A percentile compares a stretch with the other conserved stretches of the same genome.
These are phyloP conservation scores for Oreotrochilus melanogaster DNA, from an alignment of 2,113 vertebrate species.

Conservation along the genomic window DNA sequence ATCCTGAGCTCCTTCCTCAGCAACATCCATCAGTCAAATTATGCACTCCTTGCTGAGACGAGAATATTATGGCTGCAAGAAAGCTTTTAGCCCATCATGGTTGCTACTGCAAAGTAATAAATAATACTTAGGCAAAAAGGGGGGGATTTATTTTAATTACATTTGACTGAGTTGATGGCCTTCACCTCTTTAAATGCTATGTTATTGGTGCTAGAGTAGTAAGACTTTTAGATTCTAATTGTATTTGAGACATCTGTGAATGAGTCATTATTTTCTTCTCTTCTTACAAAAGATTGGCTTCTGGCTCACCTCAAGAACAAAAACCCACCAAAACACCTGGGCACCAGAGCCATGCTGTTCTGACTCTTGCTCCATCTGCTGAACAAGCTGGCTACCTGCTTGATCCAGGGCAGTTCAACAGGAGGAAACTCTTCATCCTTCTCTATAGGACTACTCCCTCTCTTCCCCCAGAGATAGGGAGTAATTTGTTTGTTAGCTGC, in stretches of 20 bases:
- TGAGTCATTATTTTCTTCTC: neutral
- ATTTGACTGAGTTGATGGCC: slow-evolving; percentile 8
- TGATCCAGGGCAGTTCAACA: neutral
- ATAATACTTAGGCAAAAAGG: neutral
- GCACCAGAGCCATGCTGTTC: neutral
- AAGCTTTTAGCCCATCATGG: slow-evolving; percentile 1
- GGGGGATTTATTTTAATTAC: neutral
- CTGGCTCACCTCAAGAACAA: neutral
- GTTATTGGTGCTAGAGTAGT: slow-evolving; percentile 2
- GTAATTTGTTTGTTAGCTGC: slow-evolving; percentile 28
- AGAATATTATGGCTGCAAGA: slow-evolving; percentile 13
- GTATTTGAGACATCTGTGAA: slow-evolving; percentile 39
- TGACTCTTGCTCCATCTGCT: slow-evolving; percentile 24
- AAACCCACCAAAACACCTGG: slow-evolving; percentile 1
- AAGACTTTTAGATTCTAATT: slow-evolving; percentile 38
- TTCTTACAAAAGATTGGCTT: neutral
- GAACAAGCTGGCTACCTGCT: slow-evolving; percentile 34
- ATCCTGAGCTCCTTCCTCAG: neutral
- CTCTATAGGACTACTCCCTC: neutral
- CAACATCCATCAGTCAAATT: slow-evolving; percentile 12
- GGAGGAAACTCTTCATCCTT: neutral
- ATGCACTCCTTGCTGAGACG: neutral
- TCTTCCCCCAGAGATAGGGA: neutral
- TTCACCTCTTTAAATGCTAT: slow-evolving; percentile 9
- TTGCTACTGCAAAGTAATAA: neutral